Conservation (phyloP, 2,797 vertebrate species). For the Zalophus californianus region DNA sequence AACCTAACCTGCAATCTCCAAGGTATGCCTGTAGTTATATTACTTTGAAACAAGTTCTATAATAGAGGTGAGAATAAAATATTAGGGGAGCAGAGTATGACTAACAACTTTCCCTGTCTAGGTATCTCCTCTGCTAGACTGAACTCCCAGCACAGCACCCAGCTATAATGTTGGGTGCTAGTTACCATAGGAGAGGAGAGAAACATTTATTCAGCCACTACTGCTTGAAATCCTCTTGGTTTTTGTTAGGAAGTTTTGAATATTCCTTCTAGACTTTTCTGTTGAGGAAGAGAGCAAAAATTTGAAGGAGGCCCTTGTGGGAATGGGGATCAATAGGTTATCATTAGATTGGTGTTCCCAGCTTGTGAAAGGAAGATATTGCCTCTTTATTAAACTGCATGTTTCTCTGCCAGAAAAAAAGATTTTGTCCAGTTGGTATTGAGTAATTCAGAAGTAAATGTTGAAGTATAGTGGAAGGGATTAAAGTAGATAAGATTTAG, state of each 20-base stretch:
- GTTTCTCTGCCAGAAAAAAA: background rate
- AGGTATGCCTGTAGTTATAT: background rate
- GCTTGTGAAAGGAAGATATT: background rate
- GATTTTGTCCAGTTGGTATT: background rate
- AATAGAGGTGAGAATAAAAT: background rate
- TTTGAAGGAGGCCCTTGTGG: background rate
- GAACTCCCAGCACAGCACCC: background rate
- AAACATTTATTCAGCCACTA: background rate
- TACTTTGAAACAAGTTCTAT: background rate
- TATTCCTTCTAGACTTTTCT: constrained; percentile 36
- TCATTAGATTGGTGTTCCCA: background rate
- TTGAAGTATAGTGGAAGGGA: background rate
- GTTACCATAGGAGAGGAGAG: background rate
- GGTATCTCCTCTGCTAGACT: background rate
- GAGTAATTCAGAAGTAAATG: background rate
- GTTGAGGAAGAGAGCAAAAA: background rate
- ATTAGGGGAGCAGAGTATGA: background rate
- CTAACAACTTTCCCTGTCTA: too few species aligned
- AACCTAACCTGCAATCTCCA: background rate
- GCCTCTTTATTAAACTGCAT: background rate
- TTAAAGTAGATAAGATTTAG: background rate
- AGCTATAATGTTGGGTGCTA: background rate
- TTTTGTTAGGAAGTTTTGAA: background rate
- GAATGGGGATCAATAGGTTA: background rate
- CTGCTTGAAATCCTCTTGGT: background rate